A percentile compares a stretch with the other conserved stretches of the same genome.
These are phyloP conservation scores for Tupiocoris notatus DNA, from an alignment of 2,888 invertebrate genomes.

Conservation along the genomic window DNA sequence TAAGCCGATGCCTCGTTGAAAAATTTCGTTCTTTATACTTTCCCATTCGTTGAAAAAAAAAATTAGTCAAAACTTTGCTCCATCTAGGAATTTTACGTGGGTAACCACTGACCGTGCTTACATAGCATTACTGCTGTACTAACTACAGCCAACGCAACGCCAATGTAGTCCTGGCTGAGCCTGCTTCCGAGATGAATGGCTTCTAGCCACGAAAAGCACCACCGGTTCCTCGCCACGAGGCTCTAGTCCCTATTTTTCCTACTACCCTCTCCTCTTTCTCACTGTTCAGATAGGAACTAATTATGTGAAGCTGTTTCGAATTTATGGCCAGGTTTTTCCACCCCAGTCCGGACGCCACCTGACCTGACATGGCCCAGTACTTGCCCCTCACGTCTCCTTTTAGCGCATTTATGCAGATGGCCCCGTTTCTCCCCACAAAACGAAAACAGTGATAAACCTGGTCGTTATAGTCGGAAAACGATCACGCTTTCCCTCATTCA, in stretches of 20 bases:
- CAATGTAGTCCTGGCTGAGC: not conserved
- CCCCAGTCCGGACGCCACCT: not conserved
- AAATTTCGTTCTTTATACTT: too few relatives aligned
- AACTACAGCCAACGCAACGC: not conserved
- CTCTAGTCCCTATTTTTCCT: constrained; percentile 17
- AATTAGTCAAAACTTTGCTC: not conserved
- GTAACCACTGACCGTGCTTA: not conserved
- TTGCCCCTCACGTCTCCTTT: constrained; percentile 7
- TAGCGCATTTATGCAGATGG: constrained; percentile 14
- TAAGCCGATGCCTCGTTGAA: not conserved
- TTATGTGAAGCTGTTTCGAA: constrained; percentile 32
- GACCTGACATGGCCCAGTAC: constrained; percentile 4
- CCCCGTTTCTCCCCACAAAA: not conserved
- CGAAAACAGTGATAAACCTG: constrained; percentile 21
- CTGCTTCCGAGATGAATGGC: constrained; percentile 19
- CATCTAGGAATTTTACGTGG: not conserved
- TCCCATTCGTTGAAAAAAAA: too few relatives aligned
- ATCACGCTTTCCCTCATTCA: constrained; percentile 2
- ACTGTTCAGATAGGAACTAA: constrained; percentile 22
- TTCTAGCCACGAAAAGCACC: constrained; percentile 14
- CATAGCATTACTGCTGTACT: not conserved
- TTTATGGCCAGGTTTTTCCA: constrained; percentile 3
- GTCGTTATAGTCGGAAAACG: not conserved
- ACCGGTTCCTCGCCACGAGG: constrained; percentile 11
- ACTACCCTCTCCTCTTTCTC: not conserved